Percentiles rank a stretch among this genome's conserved stretches.
Evolutionary conservation across 2,888 invertebrate species (phyloP).

Genomic region (Camponotus fellah): DNA sequence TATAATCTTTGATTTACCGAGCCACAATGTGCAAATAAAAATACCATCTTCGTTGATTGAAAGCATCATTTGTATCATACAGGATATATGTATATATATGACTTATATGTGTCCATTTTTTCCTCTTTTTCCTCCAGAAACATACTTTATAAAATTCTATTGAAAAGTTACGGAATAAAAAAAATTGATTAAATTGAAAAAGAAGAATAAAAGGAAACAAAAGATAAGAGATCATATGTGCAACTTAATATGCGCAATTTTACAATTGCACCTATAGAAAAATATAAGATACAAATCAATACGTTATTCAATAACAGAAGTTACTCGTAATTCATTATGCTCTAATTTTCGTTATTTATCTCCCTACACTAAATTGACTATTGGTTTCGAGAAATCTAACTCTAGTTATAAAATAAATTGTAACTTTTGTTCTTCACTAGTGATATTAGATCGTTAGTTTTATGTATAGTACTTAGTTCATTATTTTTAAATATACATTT

Average conservation of each 20-base stretch:
- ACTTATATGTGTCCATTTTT: neutral
- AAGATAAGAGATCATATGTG: slow-evolving; percentile 63
- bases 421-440: slow-evolving; percentile 71
- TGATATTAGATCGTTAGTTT: slow-evolving; percentile 77
- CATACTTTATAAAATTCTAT: slow-evolving; percentile 29
- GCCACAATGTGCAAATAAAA: slow-evolving; percentile 54
- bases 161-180: slow-evolving; percentile 52
- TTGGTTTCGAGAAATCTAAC: slow-evolving; percentile 72
- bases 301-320: slow-evolving; percentile 45
- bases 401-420: slow-evolving; percentile 79
- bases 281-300: slow-evolving; percentile 50
- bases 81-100: slow-evolving; percentile 43
- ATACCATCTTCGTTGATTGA: slow-evolving; percentile 72
- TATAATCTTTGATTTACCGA: slow-evolving; percentile 52
- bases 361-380: slow-evolving; percentile 80
- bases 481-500: slow-evolving; percentile 77
- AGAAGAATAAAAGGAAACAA: slow-evolving; percentile 9
- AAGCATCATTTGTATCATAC: slow-evolving; percentile 71
- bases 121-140: slow-evolving; percentile 33
- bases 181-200: slow-evolving; percentile 38
- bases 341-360: slow-evolving; percentile 61
- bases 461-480: slow-evolving; percentile 71
- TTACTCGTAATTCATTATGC: slow-evolving; percentile 60
- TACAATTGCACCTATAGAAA: slow-evolving; percentile 38
- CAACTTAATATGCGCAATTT: slow-evolving; percentile 51